A percentile compares a stretch with the other conserved stretches of the same genome.
phyloP scores from a whole-genome alignment of 2,797 vertebrate species.

The Moxostoma hubbsi region DNA sequence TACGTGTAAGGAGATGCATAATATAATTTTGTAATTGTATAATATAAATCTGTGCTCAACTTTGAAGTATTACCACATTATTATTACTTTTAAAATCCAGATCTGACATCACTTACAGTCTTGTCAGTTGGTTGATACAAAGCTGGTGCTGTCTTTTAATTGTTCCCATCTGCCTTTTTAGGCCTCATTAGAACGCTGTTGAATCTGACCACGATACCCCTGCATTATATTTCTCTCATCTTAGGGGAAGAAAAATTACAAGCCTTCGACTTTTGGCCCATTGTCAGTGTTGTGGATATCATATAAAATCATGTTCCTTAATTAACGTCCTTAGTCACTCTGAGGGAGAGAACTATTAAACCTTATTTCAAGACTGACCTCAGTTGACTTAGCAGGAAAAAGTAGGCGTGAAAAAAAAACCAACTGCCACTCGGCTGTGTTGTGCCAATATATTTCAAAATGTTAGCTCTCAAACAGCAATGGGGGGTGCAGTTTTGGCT shows the following conservation, averaged over 20 bases:
- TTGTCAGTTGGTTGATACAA: slow-evolving; percentile 12
- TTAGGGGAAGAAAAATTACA: slow-evolving; percentile 2
- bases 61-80: slow-evolving; percentile 9
- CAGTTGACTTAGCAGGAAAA: slow-evolving; percentile 37
- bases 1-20: too few relatives aligned
- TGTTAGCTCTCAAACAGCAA: slow-evolving; percentile 15
- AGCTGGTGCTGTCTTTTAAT: slow-evolving; percentile 18
- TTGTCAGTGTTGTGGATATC: slow-evolving; percentile 34
- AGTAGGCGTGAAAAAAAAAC: neutral
- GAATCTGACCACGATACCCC: neutral
- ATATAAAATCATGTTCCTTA: slow-evolving; percentile 38
- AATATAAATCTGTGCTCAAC: slow-evolving; percentile 11
- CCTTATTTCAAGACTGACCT: slow-evolving; percentile 38
- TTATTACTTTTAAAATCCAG: slow-evolving; percentile 7
- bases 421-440: slow-evolving; percentile 13
- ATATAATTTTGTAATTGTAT: too few relatives aligned
- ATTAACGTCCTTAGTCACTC: slow-evolving; percentile 32
- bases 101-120: slow-evolving; percentile 26
- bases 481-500: slow-evolving; percentile 28
- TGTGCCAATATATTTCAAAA: slow-evolving; percentile 32
- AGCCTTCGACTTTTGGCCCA: slow-evolving; percentile 7
- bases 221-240: slow-evolving; percentile 4
- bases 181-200: slow-evolving; percentile 13
- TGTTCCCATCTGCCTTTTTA: slow-evolving; percentile 28
- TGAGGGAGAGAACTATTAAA: slow-evolving; percentile 35